Evolutionary conservation across 2,797 vertebrate species (phyloP).

Genomic region (Poeciliopsis gracilis): DNA sequence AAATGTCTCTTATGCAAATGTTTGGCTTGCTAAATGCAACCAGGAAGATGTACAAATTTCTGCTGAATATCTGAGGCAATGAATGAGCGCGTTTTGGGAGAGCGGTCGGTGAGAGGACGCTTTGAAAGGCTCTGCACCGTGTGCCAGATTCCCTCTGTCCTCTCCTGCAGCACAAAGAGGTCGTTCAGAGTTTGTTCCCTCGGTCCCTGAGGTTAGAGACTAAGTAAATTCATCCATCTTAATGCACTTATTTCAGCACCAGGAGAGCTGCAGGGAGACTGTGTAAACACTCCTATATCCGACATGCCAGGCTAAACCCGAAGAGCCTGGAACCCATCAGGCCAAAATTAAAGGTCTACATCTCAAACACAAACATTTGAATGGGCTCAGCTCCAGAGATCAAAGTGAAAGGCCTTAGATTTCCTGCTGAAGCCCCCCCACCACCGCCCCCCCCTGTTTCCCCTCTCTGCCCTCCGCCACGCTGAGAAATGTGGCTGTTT

Average conservation of each 20-base stretch:
- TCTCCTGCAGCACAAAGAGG: constrained; percentile 71
- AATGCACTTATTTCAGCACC: constrained; percentile 81
- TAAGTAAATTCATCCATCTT: constrained; percentile 85
- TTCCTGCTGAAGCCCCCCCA: constrained; percentile 46
- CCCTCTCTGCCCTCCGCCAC: constrained; percentile 49
- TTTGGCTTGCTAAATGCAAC: constrained; percentile 4
- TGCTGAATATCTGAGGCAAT: constrained; percentile 15
- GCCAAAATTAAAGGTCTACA: constrained; percentile 79
- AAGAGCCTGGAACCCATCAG: constrained; percentile 82
- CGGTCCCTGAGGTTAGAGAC: constrained; percentile 74
- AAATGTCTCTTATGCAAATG: background rate
- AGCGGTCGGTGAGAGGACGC: constrained; percentile 25
- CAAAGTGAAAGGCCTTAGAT: constrained; percentile 73
- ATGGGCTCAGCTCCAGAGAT: constrained; percentile 80
- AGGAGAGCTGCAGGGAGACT: constrained; percentile 75
- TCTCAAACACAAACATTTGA: constrained; percentile 82
- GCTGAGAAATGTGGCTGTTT: constrained; percentile 55
- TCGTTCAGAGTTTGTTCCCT: constrained; percentile 79
- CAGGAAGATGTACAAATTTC: background rate
- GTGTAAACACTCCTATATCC: constrained; percentile 82
- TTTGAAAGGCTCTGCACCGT: constrained; percentile 47
- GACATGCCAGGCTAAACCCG: constrained; percentile 78
- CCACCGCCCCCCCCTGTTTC: background rate
- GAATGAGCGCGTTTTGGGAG: constrained; percentile 8
- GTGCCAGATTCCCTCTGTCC: constrained; percentile 43